Conservation (phyloP, 2,797 vertebrate genomes). For the Microchirus variegatus region DNA sequence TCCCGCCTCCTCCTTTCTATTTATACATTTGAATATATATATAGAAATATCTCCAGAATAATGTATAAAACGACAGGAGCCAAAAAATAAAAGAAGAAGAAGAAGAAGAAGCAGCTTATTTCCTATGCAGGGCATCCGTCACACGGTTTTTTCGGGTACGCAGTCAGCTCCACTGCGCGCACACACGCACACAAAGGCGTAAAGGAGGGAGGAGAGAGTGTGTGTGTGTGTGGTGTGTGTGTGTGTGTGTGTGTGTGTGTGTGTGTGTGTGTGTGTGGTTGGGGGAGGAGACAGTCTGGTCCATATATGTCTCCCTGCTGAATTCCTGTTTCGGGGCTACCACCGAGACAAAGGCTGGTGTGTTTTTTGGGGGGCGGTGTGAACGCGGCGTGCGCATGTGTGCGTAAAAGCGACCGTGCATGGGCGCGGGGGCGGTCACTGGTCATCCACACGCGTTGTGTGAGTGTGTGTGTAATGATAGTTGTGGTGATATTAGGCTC, state of each 20-base stretch:
- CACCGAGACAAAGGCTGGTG: constrained; percentile 65
- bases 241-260: constrained; percentile 57
- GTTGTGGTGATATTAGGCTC: constrained; percentile 3
- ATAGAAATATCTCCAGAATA: background rate
- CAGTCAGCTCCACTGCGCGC: constrained; percentile 50
- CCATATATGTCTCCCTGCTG: constrained; percentile 51
- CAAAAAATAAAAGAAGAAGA: no score
- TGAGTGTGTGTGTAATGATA: no score
- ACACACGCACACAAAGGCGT: constrained; percentile 75
- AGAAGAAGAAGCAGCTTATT: constrained; percentile 18
- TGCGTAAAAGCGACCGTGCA: constrained; percentile 57
- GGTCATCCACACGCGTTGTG: no score
- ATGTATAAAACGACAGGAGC: background rate
- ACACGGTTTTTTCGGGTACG: constrained; percentile 59
- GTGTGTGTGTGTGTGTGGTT: constrained; percentile 55
- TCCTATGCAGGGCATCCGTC: constrained; percentile 44
- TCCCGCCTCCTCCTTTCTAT: constrained; percentile 29
- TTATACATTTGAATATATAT: background rate
- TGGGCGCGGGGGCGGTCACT: constrained; percentile 38
- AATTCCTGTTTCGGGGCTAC: constrained; percentile 70
- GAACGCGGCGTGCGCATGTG: constrained; percentile 33
- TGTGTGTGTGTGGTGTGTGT: no score
- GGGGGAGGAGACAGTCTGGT: constrained; percentile 83
- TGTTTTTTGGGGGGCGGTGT: constrained; percentile 3
- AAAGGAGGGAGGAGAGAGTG: constrained; percentile 67